Evolutionary conservation across 1,140 invertebrate species (phyloP).

Genomic region (Hycleus cichorii): DNA sequence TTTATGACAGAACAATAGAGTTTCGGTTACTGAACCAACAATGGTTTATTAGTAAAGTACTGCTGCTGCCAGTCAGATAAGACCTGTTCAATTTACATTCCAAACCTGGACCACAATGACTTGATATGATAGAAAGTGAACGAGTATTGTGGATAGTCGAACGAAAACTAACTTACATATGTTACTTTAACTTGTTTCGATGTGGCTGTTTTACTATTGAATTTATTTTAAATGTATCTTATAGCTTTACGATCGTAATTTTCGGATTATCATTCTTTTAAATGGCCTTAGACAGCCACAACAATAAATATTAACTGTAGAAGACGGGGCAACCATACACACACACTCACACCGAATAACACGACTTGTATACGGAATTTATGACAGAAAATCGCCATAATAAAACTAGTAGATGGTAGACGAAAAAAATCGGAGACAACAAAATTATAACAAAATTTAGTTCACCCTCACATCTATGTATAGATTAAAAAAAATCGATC

Average conservation of each 20-base stretch:
- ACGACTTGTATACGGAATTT: too few relatives aligned
- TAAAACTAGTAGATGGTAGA: neutral
- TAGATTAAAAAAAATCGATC: neutral
- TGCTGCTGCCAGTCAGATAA: conserved; percentile 35
- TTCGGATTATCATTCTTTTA: conserved; percentile 22
- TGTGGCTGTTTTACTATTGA: too few relatives aligned
- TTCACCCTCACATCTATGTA: neutral
- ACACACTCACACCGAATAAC: too few relatives aligned
- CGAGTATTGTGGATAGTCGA: too few relatives aligned
- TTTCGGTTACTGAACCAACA: conserved; percentile 36
- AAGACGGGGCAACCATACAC: too few relatives aligned
- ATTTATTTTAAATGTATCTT: too few relatives aligned
- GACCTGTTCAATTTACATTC: conserved; percentile 39
- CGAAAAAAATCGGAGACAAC: neutral
- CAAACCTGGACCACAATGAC: conserved; percentile 32
- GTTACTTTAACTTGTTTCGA: conserved; percentile 7
- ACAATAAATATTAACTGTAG: conserved; percentile 6
- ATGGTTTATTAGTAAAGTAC: conserved; percentile 38
- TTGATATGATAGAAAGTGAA: conserved; percentile 31
- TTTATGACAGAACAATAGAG: conserved; percentile 33
- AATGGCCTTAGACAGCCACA: conserved; percentile 16
- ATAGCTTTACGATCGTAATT: conserved; percentile 15
- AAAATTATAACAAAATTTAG: neutral
- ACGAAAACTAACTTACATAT: conserved; percentile 6
- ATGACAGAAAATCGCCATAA: too few relatives aligned